Percentiles rank a stretch among this genome's conserved stretches.
Conservation (phyloP, 2,888 invertebrate genomes). For the Eristalinus aeneus region DNA sequence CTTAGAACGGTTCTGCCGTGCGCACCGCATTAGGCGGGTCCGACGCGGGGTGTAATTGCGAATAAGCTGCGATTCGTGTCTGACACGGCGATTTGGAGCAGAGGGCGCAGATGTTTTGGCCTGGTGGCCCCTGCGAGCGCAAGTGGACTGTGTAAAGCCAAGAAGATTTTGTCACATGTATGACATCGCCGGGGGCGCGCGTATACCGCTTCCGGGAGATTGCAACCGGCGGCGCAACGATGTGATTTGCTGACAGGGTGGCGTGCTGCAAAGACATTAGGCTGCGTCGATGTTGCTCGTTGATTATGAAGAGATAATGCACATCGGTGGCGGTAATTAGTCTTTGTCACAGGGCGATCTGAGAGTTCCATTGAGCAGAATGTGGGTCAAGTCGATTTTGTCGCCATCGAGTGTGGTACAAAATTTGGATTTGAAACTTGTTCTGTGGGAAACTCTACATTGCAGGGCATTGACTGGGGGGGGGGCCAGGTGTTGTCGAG, state of each 20-base stretch:
- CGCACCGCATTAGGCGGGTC: not conserved
- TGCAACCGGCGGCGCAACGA: not conserved
- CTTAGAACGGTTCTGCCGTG: constrained; percentile 26
- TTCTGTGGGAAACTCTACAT: no score
- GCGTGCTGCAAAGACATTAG: not conserved
- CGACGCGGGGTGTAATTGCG: constrained; percentile 36
- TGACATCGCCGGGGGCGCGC: constrained; percentile 17
- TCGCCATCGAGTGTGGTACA: not conserved
- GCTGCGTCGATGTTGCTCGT: not conserved
- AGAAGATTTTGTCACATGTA: constrained; percentile 63
- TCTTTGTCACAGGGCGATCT: not conserved
- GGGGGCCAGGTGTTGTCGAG: no score
- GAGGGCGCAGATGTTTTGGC: constrained; percentile 33
- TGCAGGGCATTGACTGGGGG: no score
- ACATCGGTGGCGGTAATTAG: not conserved
- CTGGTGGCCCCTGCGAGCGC: not conserved
- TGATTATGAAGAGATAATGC: not conserved
- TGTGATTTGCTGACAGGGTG: not conserved
- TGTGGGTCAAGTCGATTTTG: not conserved
- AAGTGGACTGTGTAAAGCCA: constrained; percentile 64
- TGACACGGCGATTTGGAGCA: constrained; percentile 40
- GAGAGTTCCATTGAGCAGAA: not conserved
- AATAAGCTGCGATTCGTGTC: constrained; percentile 61
- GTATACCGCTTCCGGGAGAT: constrained; percentile 57
- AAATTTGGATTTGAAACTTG: not conserved